Conservation (phyloP, 2,797 vertebrate genomes). For the Gouania willdenowi region DNA sequence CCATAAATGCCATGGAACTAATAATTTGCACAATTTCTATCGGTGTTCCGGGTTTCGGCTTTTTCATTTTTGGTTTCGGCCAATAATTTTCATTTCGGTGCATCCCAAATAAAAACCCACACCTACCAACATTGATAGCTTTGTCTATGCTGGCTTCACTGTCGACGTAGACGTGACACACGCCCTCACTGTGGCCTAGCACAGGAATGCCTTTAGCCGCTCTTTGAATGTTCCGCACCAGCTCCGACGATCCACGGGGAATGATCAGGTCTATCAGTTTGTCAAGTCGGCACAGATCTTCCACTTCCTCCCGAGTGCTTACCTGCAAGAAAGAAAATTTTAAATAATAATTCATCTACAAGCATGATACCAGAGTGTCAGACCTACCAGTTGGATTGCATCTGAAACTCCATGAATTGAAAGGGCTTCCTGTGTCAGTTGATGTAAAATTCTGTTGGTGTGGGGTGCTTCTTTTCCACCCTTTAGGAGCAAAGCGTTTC, state of each 20-base stretch:
- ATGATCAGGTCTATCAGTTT: slow-evolving; percentile 97
- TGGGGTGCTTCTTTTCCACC: slow-evolving; percentile 91
- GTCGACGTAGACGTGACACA: slow-evolving; percentile 94
- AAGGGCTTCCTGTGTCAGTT: slow-evolving; percentile 91
- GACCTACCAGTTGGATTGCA: slow-evolving; percentile 88
- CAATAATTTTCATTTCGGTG: too few relatives aligned
- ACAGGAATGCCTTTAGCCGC: slow-evolving; percentile 94
- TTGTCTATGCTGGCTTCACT: slow-evolving; percentile 90
- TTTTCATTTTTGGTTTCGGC: too few relatives aligned
- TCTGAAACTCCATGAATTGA: slow-evolving; percentile 87
- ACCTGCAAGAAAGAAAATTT: slow-evolving; percentile 73
- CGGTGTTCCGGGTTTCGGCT: too few relatives aligned
- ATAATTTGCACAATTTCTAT: too few relatives aligned
- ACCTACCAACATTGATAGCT: slow-evolving; percentile 87
- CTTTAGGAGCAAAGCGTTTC: slow-evolving; percentile 92
- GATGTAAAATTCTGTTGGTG: slow-evolving; percentile 90
- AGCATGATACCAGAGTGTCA: background rate
- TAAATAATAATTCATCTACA: background rate
- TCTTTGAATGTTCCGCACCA: slow-evolving; percentile 90
- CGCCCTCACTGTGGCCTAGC: slow-evolving; percentile 96
- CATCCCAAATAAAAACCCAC: too few relatives aligned
- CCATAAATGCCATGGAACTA: too few relatives aligned
- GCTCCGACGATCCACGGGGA: slow-evolving; percentile 91
- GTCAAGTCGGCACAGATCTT: slow-evolving; percentile 92
- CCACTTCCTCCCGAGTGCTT: slow-evolving; percentile 95